These are phyloP conservation scores for Coryphaenoides rupestris DNA, from an alignment of 2,113 vertebrate genomes.

Conservation along the genomic window DNA sequence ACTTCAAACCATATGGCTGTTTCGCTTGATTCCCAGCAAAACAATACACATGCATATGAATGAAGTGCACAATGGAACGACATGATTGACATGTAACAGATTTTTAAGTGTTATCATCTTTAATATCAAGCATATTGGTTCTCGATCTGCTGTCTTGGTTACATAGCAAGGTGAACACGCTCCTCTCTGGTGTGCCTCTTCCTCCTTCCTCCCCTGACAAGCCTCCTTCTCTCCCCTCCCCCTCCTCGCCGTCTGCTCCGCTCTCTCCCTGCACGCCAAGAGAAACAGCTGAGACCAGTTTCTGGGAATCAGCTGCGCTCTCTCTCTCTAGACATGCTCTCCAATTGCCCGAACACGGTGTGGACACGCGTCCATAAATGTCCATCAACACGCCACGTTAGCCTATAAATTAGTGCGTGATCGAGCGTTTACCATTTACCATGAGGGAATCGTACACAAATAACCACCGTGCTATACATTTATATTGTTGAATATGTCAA, in stretches of 20 bases:
- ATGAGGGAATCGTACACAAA: not conserved
- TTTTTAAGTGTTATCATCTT: too few species aligned
- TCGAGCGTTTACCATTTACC: not conserved
- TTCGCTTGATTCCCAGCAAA: too few species aligned
- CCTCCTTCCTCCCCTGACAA: slow-evolving; percentile 21
- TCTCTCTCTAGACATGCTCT: slow-evolving; percentile 41
- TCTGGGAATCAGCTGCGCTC: slow-evolving; percentile 52
- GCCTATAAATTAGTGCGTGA: not conserved
- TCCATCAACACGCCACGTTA: slow-evolving; percentile 37
- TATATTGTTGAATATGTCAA: not conserved
- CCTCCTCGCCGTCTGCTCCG: not conserved
- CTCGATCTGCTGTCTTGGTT: too few species aligned
- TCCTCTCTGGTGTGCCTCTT: slow-evolving; percentile 2
- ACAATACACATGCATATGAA: too few species aligned
- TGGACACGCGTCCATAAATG: slow-evolving; percentile 52
- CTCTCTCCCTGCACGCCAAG: slow-evolving; percentile 23
- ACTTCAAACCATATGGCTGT: too few species aligned
- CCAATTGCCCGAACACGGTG: slow-evolving; percentile 31
- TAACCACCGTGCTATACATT: not conserved
- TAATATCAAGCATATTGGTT: too few species aligned
- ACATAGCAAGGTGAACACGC: too few species aligned
- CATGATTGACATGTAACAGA: too few species aligned
- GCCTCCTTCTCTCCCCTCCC: slow-evolving; percentile 30
- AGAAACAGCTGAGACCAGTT: slow-evolving; percentile 65
- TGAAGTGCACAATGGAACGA: too few species aligned